A percentile compares a stretch with the other conserved stretches of the same genome.
These are phyloP conservation scores for Clavelina lepadiformis DNA, from an alignment of 23 tunicate genomes.

Conservation along the genomic window DNA sequence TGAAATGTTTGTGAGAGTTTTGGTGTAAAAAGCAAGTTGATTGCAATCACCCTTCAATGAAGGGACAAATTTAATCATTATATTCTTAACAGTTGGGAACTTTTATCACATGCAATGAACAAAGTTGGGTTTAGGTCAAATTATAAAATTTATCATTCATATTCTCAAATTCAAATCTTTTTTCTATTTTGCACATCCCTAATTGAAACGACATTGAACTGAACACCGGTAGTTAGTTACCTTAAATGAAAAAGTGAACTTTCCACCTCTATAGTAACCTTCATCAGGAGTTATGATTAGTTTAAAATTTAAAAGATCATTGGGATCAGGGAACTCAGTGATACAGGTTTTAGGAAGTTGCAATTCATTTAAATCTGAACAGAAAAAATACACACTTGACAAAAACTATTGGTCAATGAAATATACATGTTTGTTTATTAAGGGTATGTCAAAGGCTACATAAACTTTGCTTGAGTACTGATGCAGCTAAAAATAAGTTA, in stretches of 20 bases:
- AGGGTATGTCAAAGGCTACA: too few relatives aligned
- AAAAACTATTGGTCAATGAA: neutral
- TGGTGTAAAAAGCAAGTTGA: too few relatives aligned
- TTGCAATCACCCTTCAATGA: too few relatives aligned
- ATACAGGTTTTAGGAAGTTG: constrained; percentile 83
- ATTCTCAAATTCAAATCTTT: neutral
- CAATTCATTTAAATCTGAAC: constrained; percentile 84
- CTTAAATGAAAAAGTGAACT: constrained; percentile 84
- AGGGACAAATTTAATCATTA: too few relatives aligned
- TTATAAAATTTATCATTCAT: too few relatives aligned
- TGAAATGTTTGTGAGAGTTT: too few relatives aligned
- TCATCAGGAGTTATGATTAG: constrained; percentile 82
- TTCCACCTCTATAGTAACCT: constrained; percentile 94
- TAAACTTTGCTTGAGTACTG: too few relatives aligned
- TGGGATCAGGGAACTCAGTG: constrained; percentile 85
- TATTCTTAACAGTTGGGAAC: too few relatives aligned
- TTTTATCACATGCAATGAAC: too few relatives aligned
- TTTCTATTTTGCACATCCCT: neutral
- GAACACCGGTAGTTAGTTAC: neutral
- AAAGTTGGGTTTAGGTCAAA: too few relatives aligned
- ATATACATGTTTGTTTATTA: too few relatives aligned
- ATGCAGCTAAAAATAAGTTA: too few relatives aligned
- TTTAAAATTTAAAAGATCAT: constrained; percentile 83
- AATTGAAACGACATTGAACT: neutral
- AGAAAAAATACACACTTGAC: constrained; percentile 1